Conservation (phyloP, 2,113 vertebrate species). For the Corythornis vintsioides region DNA sequence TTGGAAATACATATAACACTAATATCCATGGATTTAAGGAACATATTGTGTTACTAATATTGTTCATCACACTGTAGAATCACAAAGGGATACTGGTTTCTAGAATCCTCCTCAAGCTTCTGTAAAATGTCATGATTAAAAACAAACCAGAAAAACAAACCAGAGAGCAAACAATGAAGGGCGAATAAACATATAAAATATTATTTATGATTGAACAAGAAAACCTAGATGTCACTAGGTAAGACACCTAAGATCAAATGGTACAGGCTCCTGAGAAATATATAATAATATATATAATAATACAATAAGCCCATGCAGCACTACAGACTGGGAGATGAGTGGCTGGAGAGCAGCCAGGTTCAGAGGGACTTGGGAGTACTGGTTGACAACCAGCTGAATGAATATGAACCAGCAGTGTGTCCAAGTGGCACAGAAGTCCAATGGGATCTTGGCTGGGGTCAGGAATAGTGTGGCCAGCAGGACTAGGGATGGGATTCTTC, state of each 20-base stretch:
- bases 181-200: slow-evolving; percentile 54
- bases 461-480: no score
- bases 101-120: slow-evolving; percentile 15
- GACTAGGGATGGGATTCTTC: no score
- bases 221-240: slow-evolving; percentile 1
- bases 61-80: slow-evolving; percentile 45
- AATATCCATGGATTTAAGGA: slow-evolving; percentile 61
- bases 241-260: background rate
- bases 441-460: no score
- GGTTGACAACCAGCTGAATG: no score
- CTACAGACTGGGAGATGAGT: no score
- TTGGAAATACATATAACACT: slow-evolving; percentile 68
- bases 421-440: no score
- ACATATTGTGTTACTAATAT: slow-evolving; percentile 67
- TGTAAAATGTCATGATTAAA: slow-evolving; percentile 56
- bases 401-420: no score
- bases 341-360: no score
- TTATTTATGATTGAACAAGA: slow-evolving; percentile 29
- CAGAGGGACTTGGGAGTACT: no score
- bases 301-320: no score
- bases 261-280: background rate
- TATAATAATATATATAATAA: no score
- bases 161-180: slow-evolving; percentile 24
- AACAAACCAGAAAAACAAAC: slow-evolving; percentile 65
- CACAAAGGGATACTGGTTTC: slow-evolving; percentile 24